These are phyloP conservation scores for Anneissia japonica DNA, from an alignment of 35 echinoderm and acorn worm species.

Conservation along the genomic window DNA sequence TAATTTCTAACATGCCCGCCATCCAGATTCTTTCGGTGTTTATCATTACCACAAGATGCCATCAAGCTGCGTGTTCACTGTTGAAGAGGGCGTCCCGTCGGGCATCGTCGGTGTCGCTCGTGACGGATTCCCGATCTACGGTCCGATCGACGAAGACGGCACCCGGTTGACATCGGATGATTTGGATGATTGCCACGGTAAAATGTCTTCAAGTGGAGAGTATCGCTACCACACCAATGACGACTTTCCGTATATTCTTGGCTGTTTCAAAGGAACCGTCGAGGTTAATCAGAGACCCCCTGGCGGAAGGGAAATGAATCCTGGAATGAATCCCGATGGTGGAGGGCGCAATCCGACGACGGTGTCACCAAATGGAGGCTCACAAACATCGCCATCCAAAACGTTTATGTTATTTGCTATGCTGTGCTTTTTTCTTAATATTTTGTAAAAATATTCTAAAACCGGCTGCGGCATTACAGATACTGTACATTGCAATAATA, in stretches of 20 bases:
- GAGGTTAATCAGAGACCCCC: no score
- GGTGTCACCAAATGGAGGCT: no score
- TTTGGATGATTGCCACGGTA: constrained; percentile 62
- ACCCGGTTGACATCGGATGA: constrained; percentile 37
- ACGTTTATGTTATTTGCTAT: no score
- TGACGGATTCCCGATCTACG: constrained; percentile 80
- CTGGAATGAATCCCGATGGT: no score
- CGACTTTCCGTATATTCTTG: constrained; percentile 87
- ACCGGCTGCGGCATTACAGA: no score
- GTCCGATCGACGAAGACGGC: constrained; percentile 68
- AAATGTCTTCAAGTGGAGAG: constrained; percentile 28
- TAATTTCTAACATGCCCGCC: constrained; percentile 48
- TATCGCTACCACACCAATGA: constrained; percentile 85
- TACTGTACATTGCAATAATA: no score
- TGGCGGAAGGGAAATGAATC: no score
- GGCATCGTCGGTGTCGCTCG: constrained; percentile 63
- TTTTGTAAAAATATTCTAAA: no score
- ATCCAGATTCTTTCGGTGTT: constrained; percentile 30
- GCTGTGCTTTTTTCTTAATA: no score
- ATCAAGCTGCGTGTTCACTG: constrained; percentile 50
- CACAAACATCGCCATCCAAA: no score
- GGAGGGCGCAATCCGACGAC: no score
- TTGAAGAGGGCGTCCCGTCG: constrained; percentile 14
- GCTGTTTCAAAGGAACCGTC: constrained; percentile 83
- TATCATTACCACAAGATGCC: constrained; percentile 82